Evolutionary conservation across 2,113 vertebrate species (phyloP), one percentile per base, ranked within the genome.

Genomic region (Peromyscus polionotus): DNA sequence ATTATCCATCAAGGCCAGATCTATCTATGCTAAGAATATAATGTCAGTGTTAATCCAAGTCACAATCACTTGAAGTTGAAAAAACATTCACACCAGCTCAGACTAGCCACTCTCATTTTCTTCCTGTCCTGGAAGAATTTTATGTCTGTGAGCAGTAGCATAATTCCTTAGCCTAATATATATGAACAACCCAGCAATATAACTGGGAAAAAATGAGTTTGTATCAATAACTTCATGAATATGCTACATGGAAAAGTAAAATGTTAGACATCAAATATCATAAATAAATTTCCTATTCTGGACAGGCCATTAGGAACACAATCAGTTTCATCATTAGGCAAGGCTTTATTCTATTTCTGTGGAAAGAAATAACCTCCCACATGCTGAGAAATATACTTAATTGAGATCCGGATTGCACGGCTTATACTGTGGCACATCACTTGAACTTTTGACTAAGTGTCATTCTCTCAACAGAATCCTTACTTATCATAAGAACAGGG

Each of bases 401-500:
- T 65, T 96, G 86, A 48, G 94, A 97, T 97, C 39, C 4, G 5
- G 48, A 95, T 70, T n/a, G 3, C 88, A 84, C n/a, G 39, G 9
- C 87, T 96, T 95, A 19, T 76, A 77, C 13, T 95, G 42, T 70
- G 14, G 11, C 70, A 24, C 51, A 85, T 91, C 76, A 95, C 33
- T 87, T 97, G 93, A 95, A 97, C 96, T 98, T 97, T 97, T 59
- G 86, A 80, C 94, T 70, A 93, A 97, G 45, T 70, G 10, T n/a
- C 70, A 91, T 97, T 95, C 26, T 96, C 93, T n/a, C 93, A 97
- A 93, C 90, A 95, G 86, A 97, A 93, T 96, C 28, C 39, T 59
- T 79, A 4, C 90, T 97, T 80, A 70, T 94, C 81, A 42, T 73
- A 83, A 72, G 24, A 97, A 96, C 7, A 95, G n/a, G 45, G 16